Evolutionary conservation across 2,113 vertebrate genomes (phyloP), one percentile per base, ranked within the genome.

Genomic region (Corapipo altera): DNA sequence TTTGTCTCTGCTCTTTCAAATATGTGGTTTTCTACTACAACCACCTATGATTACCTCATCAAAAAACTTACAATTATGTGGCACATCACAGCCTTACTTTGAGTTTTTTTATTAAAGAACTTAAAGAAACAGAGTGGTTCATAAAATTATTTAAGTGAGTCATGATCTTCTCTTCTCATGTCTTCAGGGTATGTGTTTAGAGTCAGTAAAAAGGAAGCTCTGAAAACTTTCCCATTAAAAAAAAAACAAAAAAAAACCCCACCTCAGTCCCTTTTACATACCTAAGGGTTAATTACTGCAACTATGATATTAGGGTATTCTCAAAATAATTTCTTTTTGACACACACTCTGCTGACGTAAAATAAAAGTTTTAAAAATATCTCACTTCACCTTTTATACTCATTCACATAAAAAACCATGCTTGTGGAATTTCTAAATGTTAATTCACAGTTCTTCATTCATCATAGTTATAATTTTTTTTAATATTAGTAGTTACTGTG

Each of bases 281-380:
- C 11, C 69, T 92, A 77, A 92, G 76, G 59, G 48, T 49, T 93
- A 94, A 93, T 95, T 91, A 88, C 78, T 73, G 59, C 58, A 62
- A 73, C 62, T 79, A 33, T 69, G 54, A 54, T 96, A 89, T 89
- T 88, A 88, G 91, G 54, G 28, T 23, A 73, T 58, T 43, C 71
- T 95, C 54, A 82, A 41, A 95, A 92, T 91, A 87, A 85, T 88
- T 94, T 69, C 14, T 55, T 74, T 85, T 85, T 96, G 91, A 95
- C 77, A 94, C 66, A 72, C 22, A 46, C 57, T 66, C 46, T 73
- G 41, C 49, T 96, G 90, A 79, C 4, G 23, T 54, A 62, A 6
- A 86, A 73, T 83, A 85, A 82, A 85, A 89, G 77, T 89, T 94
- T 91, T 76, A 79, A 95, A 97, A 93, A 88, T 85, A 95, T 61